Conservation (phyloP, 1,140 invertebrate species). For the Dendroctonus valens region DNA sequence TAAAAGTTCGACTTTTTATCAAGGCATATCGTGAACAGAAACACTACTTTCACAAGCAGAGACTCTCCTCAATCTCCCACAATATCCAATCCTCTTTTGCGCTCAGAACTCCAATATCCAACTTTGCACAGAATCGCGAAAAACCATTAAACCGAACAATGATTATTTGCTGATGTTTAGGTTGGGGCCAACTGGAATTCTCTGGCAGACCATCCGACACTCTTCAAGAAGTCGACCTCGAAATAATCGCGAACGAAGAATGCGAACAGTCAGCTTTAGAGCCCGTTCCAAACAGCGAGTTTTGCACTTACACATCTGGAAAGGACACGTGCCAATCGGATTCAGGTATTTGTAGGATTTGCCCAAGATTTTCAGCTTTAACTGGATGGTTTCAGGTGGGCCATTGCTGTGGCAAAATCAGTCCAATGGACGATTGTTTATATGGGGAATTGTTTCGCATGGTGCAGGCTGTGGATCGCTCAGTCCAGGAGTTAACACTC, state of each 20-base stretch:
- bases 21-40: no score
- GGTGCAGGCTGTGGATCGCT: conserved; percentile 55
- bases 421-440: conserved; percentile 44
- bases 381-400: conserved; percentile 13
- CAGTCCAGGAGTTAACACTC: conserved; percentile 55
- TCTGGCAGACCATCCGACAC: conserved; percentile 57
- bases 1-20: no score
- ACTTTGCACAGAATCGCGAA: no score
- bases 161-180: conserved; percentile 46
- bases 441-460: conserved; percentile 58
- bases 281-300: conserved; percentile 51
- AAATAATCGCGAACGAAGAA: conserved; percentile 55
- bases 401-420: conserved; percentile 27
- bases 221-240: conserved; percentile 60
- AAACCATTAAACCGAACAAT: not conserved
- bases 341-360: conserved; percentile 53
- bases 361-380: not conserved
- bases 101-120: no score
- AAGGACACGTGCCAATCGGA: conserved; percentile 71
- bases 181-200: conserved; percentile 63
- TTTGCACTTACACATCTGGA: conserved; percentile 65
- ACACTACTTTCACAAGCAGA: no score
- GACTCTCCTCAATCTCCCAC: no score
- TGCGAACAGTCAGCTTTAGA: conserved; percentile 49
- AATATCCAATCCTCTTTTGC: no score